Percentiles rank a stretch among this genome's conserved stretches.
phyloP scores from a whole-genome alignment of 2,797 vertebrate species.

The Carapus acus region DNA sequence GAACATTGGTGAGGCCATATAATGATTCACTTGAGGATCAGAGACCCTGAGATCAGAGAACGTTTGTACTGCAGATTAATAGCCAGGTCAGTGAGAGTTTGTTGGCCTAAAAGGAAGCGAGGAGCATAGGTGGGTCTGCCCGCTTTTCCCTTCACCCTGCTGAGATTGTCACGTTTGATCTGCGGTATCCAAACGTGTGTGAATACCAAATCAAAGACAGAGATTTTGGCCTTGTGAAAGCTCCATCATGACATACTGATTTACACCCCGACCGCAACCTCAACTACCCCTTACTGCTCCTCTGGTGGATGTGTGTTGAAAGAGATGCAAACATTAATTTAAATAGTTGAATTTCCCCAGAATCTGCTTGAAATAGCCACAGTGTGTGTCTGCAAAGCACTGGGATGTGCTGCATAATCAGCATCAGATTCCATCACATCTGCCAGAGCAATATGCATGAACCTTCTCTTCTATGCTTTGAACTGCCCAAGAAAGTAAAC shows the following conservation, averaged over 20 bases:
- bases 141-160: slow-evolving; percentile 25
- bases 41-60: slow-evolving; percentile 66
- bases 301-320: slow-evolving; percentile 43
- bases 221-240: slow-evolving; percentile 22
- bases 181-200: slow-evolving; percentile 1
- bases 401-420: slow-evolving; percentile 49
- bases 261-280: slow-evolving; percentile 11
- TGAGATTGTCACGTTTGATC: slow-evolving; percentile 43
- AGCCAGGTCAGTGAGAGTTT: slow-evolving; percentile 58
- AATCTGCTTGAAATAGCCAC: slow-evolving; percentile 54
- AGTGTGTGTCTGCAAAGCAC: slow-evolving; percentile 48
- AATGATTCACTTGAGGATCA: slow-evolving; percentile 70
- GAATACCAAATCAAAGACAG: slow-evolving; percentile 34
- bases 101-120: slow-evolving; percentile 38
- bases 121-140: slow-evolving; percentile 33
- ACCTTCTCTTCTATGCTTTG: slow-evolving; percentile 59
- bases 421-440: slow-evolving; percentile 40
- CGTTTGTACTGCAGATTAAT: slow-evolving; percentile 64
- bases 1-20: slow-evolving; percentile 53
- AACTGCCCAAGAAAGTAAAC: slow-evolving; percentile 51
- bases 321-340: slow-evolving; percentile 60
- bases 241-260: slow-evolving; percentile 10
- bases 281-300: slow-evolving; percentile 21
- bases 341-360: slow-evolving; percentile 45
- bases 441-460: slow-evolving; percentile 56